These are phyloP conservation scores for Xenopus tropicalis DNA, from an alignment of 2,113 vertebrate species.

Conservation along the genomic window UCB_Xtro_10.0 CM004446.2:127203501-127204000, in stretches of 20 bases:
- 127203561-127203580: no score
- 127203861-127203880: neutral
- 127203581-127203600: neutral
- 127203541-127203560: no score
- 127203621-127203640: neutral
- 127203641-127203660: constrained; percentile 1
- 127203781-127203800: neutral
- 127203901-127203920: neutral
- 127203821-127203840: neutral
- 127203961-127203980: neutral
- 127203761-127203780: neutral
- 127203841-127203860: neutral
- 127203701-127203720: neutral
- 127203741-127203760: neutral
- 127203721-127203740: neutral
- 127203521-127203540: no score
- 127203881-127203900: neutral
- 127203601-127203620: neutral
- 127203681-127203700: neutral
- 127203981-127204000: neutral
- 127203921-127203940: neutral
- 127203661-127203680: neutral
- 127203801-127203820: neutral
- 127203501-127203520: no score
- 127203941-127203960: neutral